Percentiles rank a stretch among this genome's conserved stretches.
Conservation (phyloP, 2,113 vertebrate species). For the Otis tarda region DNA sequence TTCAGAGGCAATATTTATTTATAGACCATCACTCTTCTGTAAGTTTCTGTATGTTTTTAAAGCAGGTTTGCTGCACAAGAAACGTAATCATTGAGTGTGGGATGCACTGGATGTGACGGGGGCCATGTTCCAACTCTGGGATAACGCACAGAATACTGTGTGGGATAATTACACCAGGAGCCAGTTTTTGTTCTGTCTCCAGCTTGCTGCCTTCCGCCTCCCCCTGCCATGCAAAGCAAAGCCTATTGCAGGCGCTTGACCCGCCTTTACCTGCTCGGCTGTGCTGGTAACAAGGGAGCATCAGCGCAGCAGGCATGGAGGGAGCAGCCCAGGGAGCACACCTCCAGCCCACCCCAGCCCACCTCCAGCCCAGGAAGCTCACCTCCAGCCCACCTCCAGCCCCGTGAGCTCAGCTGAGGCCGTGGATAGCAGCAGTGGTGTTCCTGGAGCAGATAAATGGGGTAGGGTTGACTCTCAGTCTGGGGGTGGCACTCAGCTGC, state of each 20-base stretch:
- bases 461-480: neutral
- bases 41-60: neutral
- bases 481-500: neutral
- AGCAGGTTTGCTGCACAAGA: neutral
- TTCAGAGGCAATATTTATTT: neutral
- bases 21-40: neutral
- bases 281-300: neutral
- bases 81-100: rapidly evolving
- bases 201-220: neutral
- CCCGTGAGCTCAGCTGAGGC: neutral
- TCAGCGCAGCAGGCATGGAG: rapidly evolving
- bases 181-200: neutral
- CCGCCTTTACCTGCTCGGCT: neutral
- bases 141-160: rapidly evolving
- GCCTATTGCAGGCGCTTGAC: neutral
- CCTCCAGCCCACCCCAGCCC: neutral
- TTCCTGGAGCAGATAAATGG: too few species aligned
- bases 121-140: rapidly evolving
- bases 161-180: neutral
- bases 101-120: rapidly evolving
- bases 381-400: neutral
- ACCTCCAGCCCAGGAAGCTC: neutral
- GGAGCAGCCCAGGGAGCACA: neutral
- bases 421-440: neutral
- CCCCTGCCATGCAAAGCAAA: neutral